Evolutionary conservation across 2,113 vertebrate genomes (phyloP).

Genomic region (Raja brachyura): DNA sequence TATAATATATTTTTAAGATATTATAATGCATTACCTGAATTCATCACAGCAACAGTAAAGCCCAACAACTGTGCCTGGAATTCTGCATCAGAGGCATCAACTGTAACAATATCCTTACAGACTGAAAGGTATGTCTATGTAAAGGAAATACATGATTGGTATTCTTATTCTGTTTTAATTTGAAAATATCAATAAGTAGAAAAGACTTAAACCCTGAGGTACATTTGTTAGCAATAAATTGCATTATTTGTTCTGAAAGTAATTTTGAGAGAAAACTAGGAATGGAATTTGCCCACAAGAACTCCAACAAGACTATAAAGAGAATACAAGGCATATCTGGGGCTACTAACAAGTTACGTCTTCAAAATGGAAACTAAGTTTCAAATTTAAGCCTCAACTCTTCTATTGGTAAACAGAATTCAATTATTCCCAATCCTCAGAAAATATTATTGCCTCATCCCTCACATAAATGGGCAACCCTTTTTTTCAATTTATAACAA

Average conservation of each 20-base stretch:
- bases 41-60: constrained; percentile 58
- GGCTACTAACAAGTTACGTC: neutral
- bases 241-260: neutral
- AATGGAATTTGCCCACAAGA: neutral
- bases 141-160: neutral
- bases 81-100: constrained; percentile 62
- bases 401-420: no score
- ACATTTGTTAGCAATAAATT: neutral
- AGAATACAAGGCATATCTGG: neutral
- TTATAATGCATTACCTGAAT: constrained; percentile 59
- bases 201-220: neutral
- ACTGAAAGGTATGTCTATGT: constrained; percentile 12
- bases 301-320: neutral
- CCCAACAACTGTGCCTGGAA: constrained; percentile 70
- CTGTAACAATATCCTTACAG: constrained; percentile 70
- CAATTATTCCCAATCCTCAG: no score
- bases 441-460: no score
- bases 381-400: no score
- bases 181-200: neutral
- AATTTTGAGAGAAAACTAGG: neutral
- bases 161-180: neutral
- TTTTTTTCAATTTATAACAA: no score
- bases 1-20: neutral
- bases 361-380: neutral
- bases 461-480: no score